Evolutionary conservation across 2,113 vertebrate species (phyloP), one percentile per base, ranked within the genome.

Genomic region (Tonatia bakeri): DNA sequence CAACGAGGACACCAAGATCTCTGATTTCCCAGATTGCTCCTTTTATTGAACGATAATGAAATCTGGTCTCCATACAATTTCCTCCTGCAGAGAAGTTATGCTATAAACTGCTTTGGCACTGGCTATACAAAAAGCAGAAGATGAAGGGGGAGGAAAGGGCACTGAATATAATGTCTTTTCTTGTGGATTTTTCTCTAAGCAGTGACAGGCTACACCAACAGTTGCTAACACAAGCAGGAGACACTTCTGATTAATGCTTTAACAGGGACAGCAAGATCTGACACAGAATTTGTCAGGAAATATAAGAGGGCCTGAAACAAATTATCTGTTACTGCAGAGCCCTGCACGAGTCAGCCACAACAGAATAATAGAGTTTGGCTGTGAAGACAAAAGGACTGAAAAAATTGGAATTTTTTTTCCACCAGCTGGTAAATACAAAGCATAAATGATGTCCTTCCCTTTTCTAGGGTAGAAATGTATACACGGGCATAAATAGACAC

Each of bases 201-300:
- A 67, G 52, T 97, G 94, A 96, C 94, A 96, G 92, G 73, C 81
- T 82, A 67, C 24, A 90, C 67, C 40, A 90, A 65, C 45, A 91
- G 20, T 83, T 95, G 86, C 92, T 92, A 91, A 89, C 31, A 19
- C 89, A 92, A 95, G 88, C 85, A 92, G 88, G 36, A 1, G 40
- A 86, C 82, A 94, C 69, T 95, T 96, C 64, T 76, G 92, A 97
- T 96, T 86, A 96, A 95, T 92, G 84, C 82, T 90, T 95, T 97
- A 90, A 95, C 50, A 81, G n/a, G 92, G 73, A 47, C 95, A 89
- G 88, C 92, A 96, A 88, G 95, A 91, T 86, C 69, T 81, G 82
- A 97, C 88, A 91, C n/a, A 65, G 84, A 87, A 94, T 96, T 97
- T 97, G 94, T 95, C 87, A 95, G 77, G 90, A 97, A 92, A 91